Conservation (phyloP, 2,113 vertebrate species). For the Macheiramphus alcinus region DNA sequence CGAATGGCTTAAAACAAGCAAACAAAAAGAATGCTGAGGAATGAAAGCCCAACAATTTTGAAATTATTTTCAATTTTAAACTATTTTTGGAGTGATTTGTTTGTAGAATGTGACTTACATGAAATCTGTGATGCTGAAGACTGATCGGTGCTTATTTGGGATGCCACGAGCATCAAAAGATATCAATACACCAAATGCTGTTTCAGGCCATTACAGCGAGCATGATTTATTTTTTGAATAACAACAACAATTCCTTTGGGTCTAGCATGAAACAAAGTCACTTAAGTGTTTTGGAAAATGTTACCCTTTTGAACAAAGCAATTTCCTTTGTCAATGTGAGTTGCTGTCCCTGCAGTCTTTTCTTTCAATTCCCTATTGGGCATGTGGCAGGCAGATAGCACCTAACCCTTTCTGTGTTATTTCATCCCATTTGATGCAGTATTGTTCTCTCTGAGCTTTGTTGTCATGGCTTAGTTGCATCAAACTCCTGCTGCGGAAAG, state of each 20-base stretch:
- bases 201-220: neutral
- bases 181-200: neutral
- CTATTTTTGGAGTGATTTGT: neutral
- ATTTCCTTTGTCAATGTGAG: neutral
- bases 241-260: neutral
- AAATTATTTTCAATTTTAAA: neutral
- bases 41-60: neutral
- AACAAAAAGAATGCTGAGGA: neutral
- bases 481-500: neutral
- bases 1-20: neutral
- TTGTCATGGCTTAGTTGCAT: neutral
- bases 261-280: neutral
- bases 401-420: neutral
- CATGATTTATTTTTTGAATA: neutral
- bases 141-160: neutral
- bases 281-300: neutral
- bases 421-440: constrained; percentile 11
- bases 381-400: neutral
- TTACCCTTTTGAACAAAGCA: neutral
- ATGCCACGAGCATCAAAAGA: neutral
- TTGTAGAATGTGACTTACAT: neutral
- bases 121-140: neutral
- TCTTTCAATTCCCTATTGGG: neutral
- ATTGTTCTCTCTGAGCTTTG: constrained; percentile 6
- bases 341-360: neutral